Base-by-base conservation (phyloP, 2,113 vertebrate species). In the Paracanthobrama guichenoti region DNA sequence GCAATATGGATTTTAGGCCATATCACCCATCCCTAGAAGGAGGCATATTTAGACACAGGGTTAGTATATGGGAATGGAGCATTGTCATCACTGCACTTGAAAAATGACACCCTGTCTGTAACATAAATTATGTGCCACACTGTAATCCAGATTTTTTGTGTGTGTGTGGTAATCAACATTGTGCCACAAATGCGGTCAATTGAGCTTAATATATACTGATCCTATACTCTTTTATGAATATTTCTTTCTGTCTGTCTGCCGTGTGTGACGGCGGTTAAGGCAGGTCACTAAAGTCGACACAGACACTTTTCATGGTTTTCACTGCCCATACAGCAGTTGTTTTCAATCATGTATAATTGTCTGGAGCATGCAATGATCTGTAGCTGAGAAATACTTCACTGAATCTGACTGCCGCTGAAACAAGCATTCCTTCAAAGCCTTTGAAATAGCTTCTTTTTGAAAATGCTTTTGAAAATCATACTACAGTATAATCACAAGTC, bases 321-420 rank as follows among this genome's bases (percentile, higher is more conserved):
- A 75, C 4, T 22, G 53, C 55, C 31, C 18, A 42, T 71, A n/a
- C 20, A n/a, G 22, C 35, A 60, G 76, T 18, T 42, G 35, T 78
- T 59, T 75, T 78, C 6, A 60, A 44, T 16, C 39, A 59, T 22
- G 48, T 55, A 53, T 18, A 28, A 50, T 31, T 53, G 16, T 77
- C 31, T 39, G 53, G 8, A 44, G 31, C 31, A 42, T 60, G 39
- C 35, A 62, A 79, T 76, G 26, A 55, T 79, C 39, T 42, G 75
- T 78, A 78, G 31, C 48, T 22, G 22, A 59, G 31, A 59, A 78
- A 78, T 60, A 60, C 53, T 60, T 64, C n/a, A 79, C 57, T 46
- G 57, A 46, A 64, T 46, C 57, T 46, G n/a, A 46, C 6, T 26
- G n/a, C 35, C 11, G 22, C 16, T 24, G 20, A 77, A 42, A 59